Evolutionary conservation across 2,888 invertebrate species (phyloP), one percentile per base, ranked within the genome.

Genomic region (Lasioglossum oenotherae): DNA sequence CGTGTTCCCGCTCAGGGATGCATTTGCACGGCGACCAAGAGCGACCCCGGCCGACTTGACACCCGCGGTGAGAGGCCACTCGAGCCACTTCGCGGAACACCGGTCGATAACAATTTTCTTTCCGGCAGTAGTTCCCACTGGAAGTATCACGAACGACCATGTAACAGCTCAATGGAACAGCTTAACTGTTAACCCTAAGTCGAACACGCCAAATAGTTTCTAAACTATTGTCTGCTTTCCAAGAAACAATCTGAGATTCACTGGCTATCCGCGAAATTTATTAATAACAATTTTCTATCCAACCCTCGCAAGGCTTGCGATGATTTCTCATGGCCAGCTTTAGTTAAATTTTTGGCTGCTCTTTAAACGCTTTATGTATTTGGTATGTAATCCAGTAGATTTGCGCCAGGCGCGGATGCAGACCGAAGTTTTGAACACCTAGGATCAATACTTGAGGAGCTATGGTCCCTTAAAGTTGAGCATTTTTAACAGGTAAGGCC

Each of bases 71-170:
- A 81, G 81, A 71, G 74, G 73, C 74, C 44, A 87, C 80, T 86
- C 79, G 64, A 74, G 81, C 67, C 69, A 76, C 82, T 74, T 27
- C 41, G 57, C 53, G 44, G 57, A 74, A 46, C 44, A 14, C 2
- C 74, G 84, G 78, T 87, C 87, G 87, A 84, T 84, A 57, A 53
- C 76, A 86, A 80, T 84, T 82, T 75, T 60, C 87, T 71, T 81
- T 44, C 72, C 23, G 35, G 12, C 35, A 23, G 0, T n/a, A 23
- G 12, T 23, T 3, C 4, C 23, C 35, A 10, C 38, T 5, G 4
- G 35, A 74, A 74, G 31, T 31, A 64, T 31, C 16, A 31, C 60
- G 6, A 64, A 67, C 67, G 1, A 5, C 8, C 16, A 16, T 35
- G 35, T 31, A 67, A 67, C 2, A 35, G 35, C 35, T 31, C 67